Base-by-base conservation (phyloP, 2,113 vertebrate genomes). In the Chaenocephalus aceratus region DNA sequence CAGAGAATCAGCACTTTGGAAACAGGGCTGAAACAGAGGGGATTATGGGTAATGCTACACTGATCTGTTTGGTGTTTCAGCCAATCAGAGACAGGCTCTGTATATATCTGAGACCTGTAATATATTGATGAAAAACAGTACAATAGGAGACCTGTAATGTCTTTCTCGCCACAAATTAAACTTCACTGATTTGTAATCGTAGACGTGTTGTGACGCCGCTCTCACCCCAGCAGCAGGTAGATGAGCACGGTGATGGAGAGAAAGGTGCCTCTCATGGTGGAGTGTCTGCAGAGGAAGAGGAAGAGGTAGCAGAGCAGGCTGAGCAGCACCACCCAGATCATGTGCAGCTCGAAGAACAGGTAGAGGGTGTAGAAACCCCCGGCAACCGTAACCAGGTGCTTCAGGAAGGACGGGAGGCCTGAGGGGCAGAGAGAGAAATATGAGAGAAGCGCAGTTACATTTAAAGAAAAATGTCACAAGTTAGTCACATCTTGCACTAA, bases 271-370 rank as follows among this genome's bases (percentile, higher is more conserved):
- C 96, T 92, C 74, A 95, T 95, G 80, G 92, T 95, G 0, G 97
- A 97, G 86, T 96, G 96, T 59, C 96, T 95, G 90, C 96, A 97
- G 80, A 98, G 94, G 92, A 97, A 97, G 79, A 98, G 95, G 90
- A 97, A 96, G 91, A 97, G 95, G 95, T 97, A 97, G 92, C 97
- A 98, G 72, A 97, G 94, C 67, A 97, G 96, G 90, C 96, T 97
- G 69, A 98, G 96, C 3, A 96, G 94, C 26, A 97, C 96, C 73
- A 98, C 97, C 97, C 97, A 98, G 82, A 97, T 96, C 96, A 96
- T 97, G 75, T 97, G 96, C 53, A 96, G 93, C 94, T 97, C 95
- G 86, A 98, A 98, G 94, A 98, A 98, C 89, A 97, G 95, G 88
- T 97, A 96, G 60, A 98, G 96, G 41, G 93, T 92, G 90, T 97